Base-by-base conservation (phyloP, 1,140 invertebrate species). In the Drosophila orena region DNA sequence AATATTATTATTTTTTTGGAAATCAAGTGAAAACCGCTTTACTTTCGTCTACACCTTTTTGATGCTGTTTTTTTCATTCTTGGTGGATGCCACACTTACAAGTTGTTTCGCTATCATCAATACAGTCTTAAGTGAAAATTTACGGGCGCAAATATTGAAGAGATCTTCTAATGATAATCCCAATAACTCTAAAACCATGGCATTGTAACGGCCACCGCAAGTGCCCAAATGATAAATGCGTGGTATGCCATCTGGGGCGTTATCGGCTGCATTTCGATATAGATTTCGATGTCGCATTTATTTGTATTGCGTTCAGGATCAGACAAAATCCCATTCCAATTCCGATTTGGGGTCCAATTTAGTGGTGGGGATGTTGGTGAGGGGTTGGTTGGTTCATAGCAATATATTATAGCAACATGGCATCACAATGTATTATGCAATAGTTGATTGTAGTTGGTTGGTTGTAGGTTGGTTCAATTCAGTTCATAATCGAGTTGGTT, bases 211-310 rank as follows among this genome's bases (percentile, higher is more conserved):
- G 58, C 93, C 93, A 70, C 96, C 96, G 92, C 96, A 97, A 71
- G 96, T 96, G 75, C 97, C 97, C 93, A 97, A 96, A 92, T 97
- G 97, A 93, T 96, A 97, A 58, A 97, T 96, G 93, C 96, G 95
- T 54, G 97, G 97, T 86, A 98, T 93, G 75, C 97, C 97, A 85
- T 92, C 92, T 79, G 91, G 86, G 76, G 92, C 96, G 95, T 90
- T 90, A 79, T 92, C 91, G 80, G 88, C 84, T 89, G 62, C 64
- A 70, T 49, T 58, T 58, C 22, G 49, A 35, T 55, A 58, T 56
- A 10, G 53, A 60, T 61, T 73, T 37, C 58, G 17, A 65, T 38
- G 49, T 53, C 40, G 37, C 43, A 42, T 61, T 54, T 54, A 38
- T 60, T 78, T 46, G 47, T 59, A 66, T 83, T 54, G 46, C 49